phyloP scores from a whole-genome alignment of 2,888 invertebrate species.

The Fragum fragum region DNA sequence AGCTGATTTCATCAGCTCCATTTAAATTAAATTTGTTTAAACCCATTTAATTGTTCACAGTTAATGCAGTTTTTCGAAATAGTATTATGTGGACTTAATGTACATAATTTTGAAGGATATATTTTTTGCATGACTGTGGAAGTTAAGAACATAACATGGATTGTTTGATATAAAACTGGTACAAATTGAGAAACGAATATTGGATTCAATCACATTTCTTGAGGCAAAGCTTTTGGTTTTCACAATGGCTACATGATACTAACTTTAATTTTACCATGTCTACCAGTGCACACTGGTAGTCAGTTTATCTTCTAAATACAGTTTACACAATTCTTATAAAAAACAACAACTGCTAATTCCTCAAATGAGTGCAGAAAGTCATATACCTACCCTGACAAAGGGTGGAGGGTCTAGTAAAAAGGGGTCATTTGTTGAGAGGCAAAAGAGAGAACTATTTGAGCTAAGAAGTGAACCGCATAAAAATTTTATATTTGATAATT shows the following conservation, averaged over 20 bases:
- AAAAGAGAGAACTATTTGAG: slow-evolving; percentile 18
- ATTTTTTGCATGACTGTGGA: too few species aligned
- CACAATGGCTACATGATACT: too few species aligned
- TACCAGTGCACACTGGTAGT: too few species aligned
- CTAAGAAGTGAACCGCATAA: not conserved
- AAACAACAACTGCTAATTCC: not conserved
- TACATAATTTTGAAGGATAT: too few species aligned
- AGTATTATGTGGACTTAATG: not conserved
- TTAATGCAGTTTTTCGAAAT: not conserved
- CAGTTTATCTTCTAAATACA: too few species aligned
- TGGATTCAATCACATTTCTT: too few species aligned
- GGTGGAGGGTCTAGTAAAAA: not conserved
- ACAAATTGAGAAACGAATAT: too few species aligned
- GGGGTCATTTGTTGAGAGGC: slow-evolving; percentile 20
- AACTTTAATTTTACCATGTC: too few species aligned
- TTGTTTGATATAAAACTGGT: too few species aligned
- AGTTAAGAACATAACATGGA: too few species aligned
- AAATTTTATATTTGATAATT: not conserved
- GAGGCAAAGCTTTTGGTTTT: too few species aligned
- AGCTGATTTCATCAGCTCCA: slow-evolving; percentile 1
- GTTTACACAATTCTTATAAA: too few species aligned
- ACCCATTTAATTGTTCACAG: not conserved
- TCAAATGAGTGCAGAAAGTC: slow-evolving; percentile 25
- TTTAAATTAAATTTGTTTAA: slow-evolving; percentile 9
- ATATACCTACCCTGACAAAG: slow-evolving; percentile 18